Percentiles rank a stretch among this genome's conserved stretches.
Evolutionary conservation across 2,113 vertebrate genomes (phyloP).

Genomic region (Anser brachyrhynchus): DNA sequence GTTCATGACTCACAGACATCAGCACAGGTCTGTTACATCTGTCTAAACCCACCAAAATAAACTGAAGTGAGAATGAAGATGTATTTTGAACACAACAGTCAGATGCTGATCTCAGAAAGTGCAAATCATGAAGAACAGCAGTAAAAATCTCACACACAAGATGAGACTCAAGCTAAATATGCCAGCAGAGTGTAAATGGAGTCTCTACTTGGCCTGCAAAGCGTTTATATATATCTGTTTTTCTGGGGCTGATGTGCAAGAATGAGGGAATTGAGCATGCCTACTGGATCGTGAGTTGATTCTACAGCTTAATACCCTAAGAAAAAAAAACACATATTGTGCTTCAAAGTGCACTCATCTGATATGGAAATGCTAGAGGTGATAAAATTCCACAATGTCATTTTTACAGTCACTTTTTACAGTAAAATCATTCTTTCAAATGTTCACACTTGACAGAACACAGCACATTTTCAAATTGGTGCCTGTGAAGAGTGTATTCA

Average conservation of each 20-base stretch:
- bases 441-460: conserved; percentile 27
- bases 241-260: neutral
- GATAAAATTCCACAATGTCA: conserved; percentile 30
- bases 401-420: conserved; percentile 41
- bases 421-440: conserved; percentile 37
- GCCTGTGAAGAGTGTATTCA: conserved; percentile 41
- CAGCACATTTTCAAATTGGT: conserved; percentile 36
- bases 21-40: conserved; percentile 17
- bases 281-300: neutral
- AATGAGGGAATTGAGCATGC: neutral
- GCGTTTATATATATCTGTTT: neutral
- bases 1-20: neutral
- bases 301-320: neutral
- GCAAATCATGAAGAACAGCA: neutral
- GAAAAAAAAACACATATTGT: neutral
- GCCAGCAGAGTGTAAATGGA: neutral
- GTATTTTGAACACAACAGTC: conserved; percentile 21
- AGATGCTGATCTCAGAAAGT: conserved; percentile 12
- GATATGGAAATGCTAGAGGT: conserved; percentile 51
- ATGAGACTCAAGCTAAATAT: neutral
- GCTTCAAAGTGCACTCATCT: conserved; percentile 41
- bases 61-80: conserved; percentile 15
- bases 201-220: neutral
- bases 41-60: conserved; percentile 36
- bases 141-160: neutral